Evolutionary conservation across 2,888 invertebrate species (phyloP), one percentile per base, ranked within the genome.

Genomic region (Drosophila robusta): DNA sequence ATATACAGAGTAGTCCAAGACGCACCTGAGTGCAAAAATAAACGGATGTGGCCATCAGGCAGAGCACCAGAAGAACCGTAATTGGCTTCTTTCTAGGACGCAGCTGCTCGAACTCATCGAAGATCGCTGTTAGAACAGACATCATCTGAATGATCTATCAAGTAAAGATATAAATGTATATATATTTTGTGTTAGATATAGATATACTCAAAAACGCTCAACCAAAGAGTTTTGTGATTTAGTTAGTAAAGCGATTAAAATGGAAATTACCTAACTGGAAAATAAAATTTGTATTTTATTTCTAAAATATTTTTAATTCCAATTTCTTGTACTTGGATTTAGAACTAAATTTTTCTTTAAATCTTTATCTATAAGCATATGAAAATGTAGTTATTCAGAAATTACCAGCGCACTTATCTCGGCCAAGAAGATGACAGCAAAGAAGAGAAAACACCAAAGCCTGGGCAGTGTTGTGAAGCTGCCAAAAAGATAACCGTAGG

Each of bases 401-500:
- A 67, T 95, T 92, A 98, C 93, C 95, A 95, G 90, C 96, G 97
- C 90, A 96, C 94, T 76, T 95, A 93, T 80, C 95, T 95, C 85
- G 95, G 94, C 84, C 75, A 96, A 94, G 91, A 96, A 96, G 26
- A 97, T 92, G 95, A 96, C 96, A 0, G 94, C 90, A 91, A 96
- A 97, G 90, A 97, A 97, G 0, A 95, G 93, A 2, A 96, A 91
- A 0, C 96, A 94, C 96, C 96, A 96, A 24, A 96, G 70, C 50
- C 85, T 88, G 1, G 91, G 90, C 32, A 90, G 46, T 3, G 82
- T 90, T 0, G 70, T 68, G 41, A 91, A 86, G n/a, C 83, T 90
- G 6, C 90, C 91, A 50, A 91, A 86, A 1, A 91, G 77, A 72
- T 90, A 90, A 14, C 81, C 84, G 68, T 87, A 91, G 44, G 85